Evolutionary conservation across 2,797 vertebrate species (phyloP).

Genomic region (Sebastes trivittatus): DNA sequence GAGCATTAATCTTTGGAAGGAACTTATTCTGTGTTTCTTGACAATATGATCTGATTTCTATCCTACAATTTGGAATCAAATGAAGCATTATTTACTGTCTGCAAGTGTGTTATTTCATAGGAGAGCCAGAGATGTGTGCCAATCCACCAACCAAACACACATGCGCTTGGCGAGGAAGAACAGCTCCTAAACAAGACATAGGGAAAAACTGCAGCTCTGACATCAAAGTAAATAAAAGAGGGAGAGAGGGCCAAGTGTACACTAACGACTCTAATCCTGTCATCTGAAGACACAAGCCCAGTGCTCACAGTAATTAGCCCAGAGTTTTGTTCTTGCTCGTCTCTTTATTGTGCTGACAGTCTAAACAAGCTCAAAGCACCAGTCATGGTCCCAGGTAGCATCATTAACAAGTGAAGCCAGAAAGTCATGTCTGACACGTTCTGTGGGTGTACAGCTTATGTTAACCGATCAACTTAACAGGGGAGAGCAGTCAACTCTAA

Average conservation of each 20-base stretch:
- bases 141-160: conserved; percentile 28
- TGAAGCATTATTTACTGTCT: neutral
- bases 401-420: conserved; percentile 26
- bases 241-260: neutral
- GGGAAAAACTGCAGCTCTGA: neutral
- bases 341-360: conserved; percentile 42
- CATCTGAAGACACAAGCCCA: conserved; percentile 45
- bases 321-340: conserved; percentile 19
- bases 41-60: neutral
- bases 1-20: neutral
- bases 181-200: neutral
- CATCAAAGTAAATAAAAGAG: conserved; percentile 37
- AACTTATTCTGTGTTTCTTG: neutral
- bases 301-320: conserved; percentile 56
- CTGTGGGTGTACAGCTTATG: conserved; percentile 19
- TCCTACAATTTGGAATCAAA: neutral
- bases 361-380: conserved; percentile 17
- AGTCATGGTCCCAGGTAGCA: conserved; percentile 41
- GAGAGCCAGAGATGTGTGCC: neutral
- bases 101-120: neutral
- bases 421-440: conserved; percentile 11
- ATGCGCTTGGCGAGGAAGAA: neutral
- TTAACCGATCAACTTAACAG: conserved; percentile 1
- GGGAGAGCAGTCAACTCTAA: neutral
- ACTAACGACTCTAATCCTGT: conserved; percentile 43